Base-by-base conservation (phyloP, 2,888 invertebrate species). In the Tortrix viridana region DNA sequence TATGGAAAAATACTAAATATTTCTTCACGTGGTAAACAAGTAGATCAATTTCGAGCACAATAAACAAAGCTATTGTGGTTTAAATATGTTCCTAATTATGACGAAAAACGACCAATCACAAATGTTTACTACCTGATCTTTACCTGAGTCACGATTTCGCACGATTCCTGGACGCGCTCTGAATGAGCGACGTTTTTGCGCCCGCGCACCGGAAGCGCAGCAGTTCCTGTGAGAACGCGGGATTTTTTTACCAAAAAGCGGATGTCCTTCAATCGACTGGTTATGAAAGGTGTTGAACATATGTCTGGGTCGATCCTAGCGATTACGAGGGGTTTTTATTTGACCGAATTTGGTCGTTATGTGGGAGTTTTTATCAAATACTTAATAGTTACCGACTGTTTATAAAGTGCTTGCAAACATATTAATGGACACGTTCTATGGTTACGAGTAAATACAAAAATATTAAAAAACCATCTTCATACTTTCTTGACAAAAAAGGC, bases 201-300 rank as follows among this genome's bases (percentile, higher is more conserved):
- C 85, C 80, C 73, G 86, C 85, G 84, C 88, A 87, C 91, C 91
- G 91, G 91, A 91, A 89, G 85, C 88, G 81, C 81, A 73, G 83
- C 80, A 84, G 91, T 89, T 91, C 91, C 90, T 91, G 89, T 92
- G 90, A 88, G 91, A 91, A 90, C 89, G 88, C 87, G 84, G 89
- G 87, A 84, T 86, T 86, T 88, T n/a, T 85, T 86, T 86, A 84
- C 86, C 85, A 88, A 90, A 91, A 89, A 90, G 88, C 90, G 91
- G 91, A 92, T 89, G 91, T 92, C 91, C 91, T 92, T 91, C 90
- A 80, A 80, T 76, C 84, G 85, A 90, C 89, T 88, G 91, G 89
- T 89, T 91, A 90, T 91, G 88, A 91, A 92, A 92, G 91, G 91
- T 91, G 91, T 91, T 86, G 89, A 92, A 83, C 91, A 92, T 88